A percentile compares a stretch with the other conserved stretches of the same genome.
Conservation (phyloP, 2,888 invertebrate genomes). For the Anaspis maculata region DNA sequence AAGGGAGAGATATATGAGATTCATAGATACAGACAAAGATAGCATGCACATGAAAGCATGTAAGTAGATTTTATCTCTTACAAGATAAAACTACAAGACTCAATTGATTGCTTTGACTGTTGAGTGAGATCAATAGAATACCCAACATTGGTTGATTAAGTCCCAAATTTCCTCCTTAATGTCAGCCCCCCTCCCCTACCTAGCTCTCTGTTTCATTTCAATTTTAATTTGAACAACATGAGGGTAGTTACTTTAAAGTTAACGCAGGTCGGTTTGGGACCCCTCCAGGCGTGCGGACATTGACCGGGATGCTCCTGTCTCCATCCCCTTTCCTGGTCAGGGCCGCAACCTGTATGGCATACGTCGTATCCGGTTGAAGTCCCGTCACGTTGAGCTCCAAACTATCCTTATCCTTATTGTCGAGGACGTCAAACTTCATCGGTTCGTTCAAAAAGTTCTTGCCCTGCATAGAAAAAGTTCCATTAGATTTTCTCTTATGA, state of each 20-base stretch:
- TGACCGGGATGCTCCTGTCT: slow-evolving; percentile 76
- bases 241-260: slow-evolving; percentile 26
- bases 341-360: slow-evolving; percentile 91
- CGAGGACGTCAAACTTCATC: slow-evolving; percentile 77
- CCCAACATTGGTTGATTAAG: no score
- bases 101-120: no score
- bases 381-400: slow-evolving; percentile 78
- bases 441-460: slow-evolving; percentile 79
- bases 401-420: slow-evolving; percentile 64
- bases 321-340: slow-evolving; percentile 96
- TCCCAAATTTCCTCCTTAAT: no score
- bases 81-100: no score
- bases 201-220: no score
- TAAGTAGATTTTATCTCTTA: no score
- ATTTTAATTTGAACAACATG: not conserved
- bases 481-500: no score
- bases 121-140: no score
- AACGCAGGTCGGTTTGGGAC: slow-evolving; percentile 81
- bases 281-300: slow-evolving; percentile 86
- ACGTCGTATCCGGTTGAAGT: slow-evolving; percentile 90
- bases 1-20: no score
- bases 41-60: no score
- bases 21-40: no score
- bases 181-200: no score
- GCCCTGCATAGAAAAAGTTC: slow-evolving; percentile 52